Conservation (phyloP, 2,113 vertebrate genomes). For the Neogobius melanostomus region DNA sequence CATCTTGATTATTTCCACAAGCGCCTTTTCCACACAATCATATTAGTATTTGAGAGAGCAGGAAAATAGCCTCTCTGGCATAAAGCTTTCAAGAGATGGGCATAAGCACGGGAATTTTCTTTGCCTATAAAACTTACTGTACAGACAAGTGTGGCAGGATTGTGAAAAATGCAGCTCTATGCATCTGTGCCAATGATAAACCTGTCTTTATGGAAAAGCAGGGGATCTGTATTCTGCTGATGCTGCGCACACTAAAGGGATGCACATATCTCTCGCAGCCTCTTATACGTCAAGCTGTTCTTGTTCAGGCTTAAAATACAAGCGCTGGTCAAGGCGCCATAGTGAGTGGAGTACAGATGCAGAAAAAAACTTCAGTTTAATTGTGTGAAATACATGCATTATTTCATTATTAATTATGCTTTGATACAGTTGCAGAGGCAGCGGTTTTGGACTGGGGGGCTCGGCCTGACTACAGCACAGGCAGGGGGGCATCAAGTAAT, state of each 20-base stretch:
- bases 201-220: slow-evolving; percentile 38
- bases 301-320: slow-evolving; percentile 4
- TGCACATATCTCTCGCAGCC: slow-evolving; percentile 14
- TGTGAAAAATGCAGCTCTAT: slow-evolving; percentile 40
- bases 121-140: slow-evolving; percentile 17
- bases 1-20: slow-evolving; percentile 34
- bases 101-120: neutral
- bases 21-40: slow-evolving; percentile 9
- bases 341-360: no score
- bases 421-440: no score
- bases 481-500: no score
- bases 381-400: no score
- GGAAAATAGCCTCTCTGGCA: slow-evolving; percentile 17
- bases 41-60: slow-evolving; percentile 22
- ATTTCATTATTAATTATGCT: no score
- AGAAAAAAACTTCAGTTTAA: no score
- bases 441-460: no score
- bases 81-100: neutral
- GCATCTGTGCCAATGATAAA: slow-evolving; percentile 55
- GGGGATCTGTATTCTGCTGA: slow-evolving; percentile 61
- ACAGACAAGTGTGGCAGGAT: slow-evolving; percentile 21
- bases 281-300: slow-evolving; percentile 3
- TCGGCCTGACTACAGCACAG: no score
- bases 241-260: slow-evolving; percentile 17
- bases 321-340: neutral